Base-by-base conservation (phyloP, 2,797 vertebrate genomes). In the Arctocebus calabarensis region DNA sequence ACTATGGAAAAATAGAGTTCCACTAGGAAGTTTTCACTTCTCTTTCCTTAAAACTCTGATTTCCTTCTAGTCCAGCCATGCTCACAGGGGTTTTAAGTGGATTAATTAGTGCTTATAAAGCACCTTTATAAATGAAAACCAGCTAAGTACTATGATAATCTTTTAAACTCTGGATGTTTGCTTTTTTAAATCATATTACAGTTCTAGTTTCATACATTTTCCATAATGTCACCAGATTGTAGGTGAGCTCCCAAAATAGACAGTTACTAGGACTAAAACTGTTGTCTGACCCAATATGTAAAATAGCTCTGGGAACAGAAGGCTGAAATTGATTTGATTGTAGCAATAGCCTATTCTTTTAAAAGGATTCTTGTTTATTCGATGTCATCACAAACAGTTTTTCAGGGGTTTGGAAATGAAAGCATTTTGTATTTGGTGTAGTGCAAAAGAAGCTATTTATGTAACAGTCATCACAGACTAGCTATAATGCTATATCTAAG, bases 191-290 rank as follows among this genome's bases (percentile, higher is more conserved):
- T 97, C 79, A 91, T 75, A 64, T 43, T 93, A 81, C 57, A 71
- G 52, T 93, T 96, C 52, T 79, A 94, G 94, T 94, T 88, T 95
- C 88, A 96, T 87, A 79, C 73, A 78, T 96, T 94, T 96, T 73
- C 81, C 43, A 90, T 93, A 95, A 91, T 94, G 90, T 88, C 94
- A 96, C 68, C 81, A 94, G 68, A 97, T 84, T 90, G 62, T 96
- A 95, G 87, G 94, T 97, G 79, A 97, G 61, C 55, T 95, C 89
- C 89, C 81, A 84, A 97, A 97, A 97, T 93, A 97, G 78, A 92
- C 32, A 75, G 61, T 68, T 84, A 93, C 87, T 79, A 91, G 82
- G 48, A 90, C 73, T 94, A 71, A 96, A 96, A 90, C 71, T 92
- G 73, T 91, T 96, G 20, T 92, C 88, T 97, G 88, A 96, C 81